Conservation (phyloP, 2,797 vertebrate genomes). For the Gymnocypris eckloni region DNA sequence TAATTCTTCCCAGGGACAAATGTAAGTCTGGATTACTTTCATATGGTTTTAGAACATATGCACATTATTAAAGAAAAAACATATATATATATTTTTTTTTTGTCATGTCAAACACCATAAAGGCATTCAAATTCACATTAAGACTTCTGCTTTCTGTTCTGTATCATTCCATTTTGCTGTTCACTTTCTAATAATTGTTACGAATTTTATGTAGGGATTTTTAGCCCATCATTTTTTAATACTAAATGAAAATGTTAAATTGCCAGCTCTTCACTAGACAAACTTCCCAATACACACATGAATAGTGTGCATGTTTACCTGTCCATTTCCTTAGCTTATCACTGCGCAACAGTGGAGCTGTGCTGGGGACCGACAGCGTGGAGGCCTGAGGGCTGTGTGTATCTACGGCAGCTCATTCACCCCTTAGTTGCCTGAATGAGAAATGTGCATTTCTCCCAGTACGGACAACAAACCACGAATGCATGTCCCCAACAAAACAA, state of each 20-base stretch:
- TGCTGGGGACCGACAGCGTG: conserved; percentile 33
- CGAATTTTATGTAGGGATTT: background rate
- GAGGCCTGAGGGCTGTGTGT: conserved; percentile 53
- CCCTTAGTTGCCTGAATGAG: conserved; percentile 49
- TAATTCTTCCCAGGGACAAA: background rate
- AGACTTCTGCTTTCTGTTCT: background rate
- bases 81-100: too few relatives aligned
- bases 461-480: conserved; percentile 50
- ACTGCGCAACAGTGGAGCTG: conserved; percentile 48
- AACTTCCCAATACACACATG: conserved; percentile 18
- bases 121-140: background rate
- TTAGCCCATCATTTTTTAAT: background rate
- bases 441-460: conserved; percentile 49
- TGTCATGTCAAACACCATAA: too few relatives aligned
- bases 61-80: too few relatives aligned
- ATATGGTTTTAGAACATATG: background rate
- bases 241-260: conserved; percentile 1
- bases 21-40: background rate
- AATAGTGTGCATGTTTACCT: conserved; percentile 45
- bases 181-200: background rate
- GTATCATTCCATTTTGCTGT: background rate
- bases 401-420: conserved; percentile 44
- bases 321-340: conserved; percentile 53
- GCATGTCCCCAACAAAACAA: conserved; percentile 50
- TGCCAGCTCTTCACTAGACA: background rate